Percentiles rank a stretch among this genome's conserved stretches.
phyloP scores from a whole-genome alignment of 2,888 invertebrate species.

The Phrixothrix hirtus region DNA sequence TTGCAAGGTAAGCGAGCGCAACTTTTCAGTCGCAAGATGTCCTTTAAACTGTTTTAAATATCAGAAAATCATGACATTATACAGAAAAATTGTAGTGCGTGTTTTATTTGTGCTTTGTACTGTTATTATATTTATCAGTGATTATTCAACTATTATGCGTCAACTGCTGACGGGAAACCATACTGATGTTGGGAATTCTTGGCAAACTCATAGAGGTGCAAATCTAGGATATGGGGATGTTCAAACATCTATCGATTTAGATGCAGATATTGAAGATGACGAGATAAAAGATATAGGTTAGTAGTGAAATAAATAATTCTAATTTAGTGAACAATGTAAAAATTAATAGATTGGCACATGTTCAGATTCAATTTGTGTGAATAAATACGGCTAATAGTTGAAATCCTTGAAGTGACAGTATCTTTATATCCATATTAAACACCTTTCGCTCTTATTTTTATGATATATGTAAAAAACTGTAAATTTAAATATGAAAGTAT shows the following conservation, averaged over 20 bases:
- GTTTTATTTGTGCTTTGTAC: conserved; percentile 61
- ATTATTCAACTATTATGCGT: conserved; percentile 59
- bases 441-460: too few relatives aligned
- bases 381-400: too few relatives aligned
- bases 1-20: conserved; percentile 31
- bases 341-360: background rate
- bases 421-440: background rate
- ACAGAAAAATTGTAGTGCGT: conserved; percentile 55
- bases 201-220: conserved; percentile 48
- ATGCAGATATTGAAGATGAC: conserved; percentile 58
- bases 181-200: conserved; percentile 45
- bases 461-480: too few relatives aligned
- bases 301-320: conserved; percentile 2
- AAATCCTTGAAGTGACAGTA: background rate
- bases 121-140: conserved; percentile 61
- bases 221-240: conserved; percentile 55
- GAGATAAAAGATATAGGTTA: conserved; percentile 53
- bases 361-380: too few relatives aligned
- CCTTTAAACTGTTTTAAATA: conserved; percentile 16
- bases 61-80: conserved; percentile 44
- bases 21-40: conserved; percentile 29
- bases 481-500: background rate
- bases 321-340: background rate
- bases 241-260: conserved; percentile 54
- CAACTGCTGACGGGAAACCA: conserved; percentile 57